phyloP scores from a whole-genome alignment of 2,113 vertebrate species.

The rat (Rattus norvegicus) region GRCr8 NC_086026.1:72784001-72784500 shows the following conservation, averaged over 20 bases:
- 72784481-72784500: not conserved
- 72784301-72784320: constrained; percentile 74
- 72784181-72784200: constrained; percentile 78
- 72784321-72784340: constrained; percentile 81
- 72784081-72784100: not conserved
- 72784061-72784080: not conserved
- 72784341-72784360: constrained; percentile 77
- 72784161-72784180: constrained; percentile 63
- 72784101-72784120: constrained; percentile 53
- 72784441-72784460: constrained; percentile 53
- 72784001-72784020: not conserved
- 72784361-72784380: constrained; percentile 74
- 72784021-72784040: no score
- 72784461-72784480: constrained; percentile 31
- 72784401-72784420: constrained; percentile 70
- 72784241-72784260: constrained; percentile 79
- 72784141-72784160: constrained; percentile 55
- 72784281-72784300: constrained; percentile 80
- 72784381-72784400: constrained; percentile 79
- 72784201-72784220: constrained; percentile 78
- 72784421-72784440: constrained; percentile 65
- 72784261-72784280: constrained; percentile 82
- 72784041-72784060: not conserved
- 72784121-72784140: constrained; percentile 63
- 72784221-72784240: constrained; percentile 80